A percentile compares a stretch with the other conserved stretches of the same genome.
These are phyloP conservation scores for Hydropotes inermis DNA, from an alignment of 2,113 vertebrate species.

Conservation along the genomic window DNA sequence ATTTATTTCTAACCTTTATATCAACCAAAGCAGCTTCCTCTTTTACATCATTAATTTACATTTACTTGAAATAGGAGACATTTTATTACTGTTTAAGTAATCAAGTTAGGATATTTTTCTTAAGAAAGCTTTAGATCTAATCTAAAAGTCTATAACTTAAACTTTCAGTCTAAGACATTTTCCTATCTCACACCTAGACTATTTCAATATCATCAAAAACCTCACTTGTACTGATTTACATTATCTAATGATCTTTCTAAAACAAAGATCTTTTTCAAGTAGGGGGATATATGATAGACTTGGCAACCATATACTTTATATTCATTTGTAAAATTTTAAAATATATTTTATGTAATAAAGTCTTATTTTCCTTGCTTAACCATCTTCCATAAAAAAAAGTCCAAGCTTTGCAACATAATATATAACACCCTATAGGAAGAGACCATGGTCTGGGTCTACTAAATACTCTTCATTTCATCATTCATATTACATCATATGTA, in stretches of 20 bases:
- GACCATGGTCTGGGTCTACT: not conserved
- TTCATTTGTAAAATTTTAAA: not conserved
- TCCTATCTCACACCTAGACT: not conserved
- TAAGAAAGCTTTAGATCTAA: slow-evolving; percentile 31
- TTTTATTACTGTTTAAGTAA: slow-evolving; percentile 51
- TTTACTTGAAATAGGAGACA: slow-evolving; percentile 53
- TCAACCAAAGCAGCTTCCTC: slow-evolving; percentile 67
- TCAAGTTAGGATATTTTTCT: slow-evolving; percentile 40
- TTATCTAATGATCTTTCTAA: not conserved
- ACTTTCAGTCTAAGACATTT: slow-evolving; percentile 18
- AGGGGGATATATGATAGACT: not conserved
- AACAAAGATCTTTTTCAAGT: slow-evolving; percentile 27
- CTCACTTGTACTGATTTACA: not conserved
- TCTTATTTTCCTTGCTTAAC: slow-evolving; percentile 1
- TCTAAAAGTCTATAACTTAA: slow-evolving; percentile 33
- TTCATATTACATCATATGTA: not conserved
- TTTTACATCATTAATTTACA: slow-evolving; percentile 72
- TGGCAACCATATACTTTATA: not conserved
- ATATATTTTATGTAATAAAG: slow-evolving; percentile 40
- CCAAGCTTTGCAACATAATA: not conserved
- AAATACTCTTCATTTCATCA: not conserved
- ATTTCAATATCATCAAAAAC: not conserved
- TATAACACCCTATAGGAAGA: not conserved
- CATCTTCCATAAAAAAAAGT: not conserved
- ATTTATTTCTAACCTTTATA: slow-evolving; percentile 74